phyloP scores from a whole-genome alignment of 2,888 invertebrate species.

The Stenodema calcarata region DNA sequence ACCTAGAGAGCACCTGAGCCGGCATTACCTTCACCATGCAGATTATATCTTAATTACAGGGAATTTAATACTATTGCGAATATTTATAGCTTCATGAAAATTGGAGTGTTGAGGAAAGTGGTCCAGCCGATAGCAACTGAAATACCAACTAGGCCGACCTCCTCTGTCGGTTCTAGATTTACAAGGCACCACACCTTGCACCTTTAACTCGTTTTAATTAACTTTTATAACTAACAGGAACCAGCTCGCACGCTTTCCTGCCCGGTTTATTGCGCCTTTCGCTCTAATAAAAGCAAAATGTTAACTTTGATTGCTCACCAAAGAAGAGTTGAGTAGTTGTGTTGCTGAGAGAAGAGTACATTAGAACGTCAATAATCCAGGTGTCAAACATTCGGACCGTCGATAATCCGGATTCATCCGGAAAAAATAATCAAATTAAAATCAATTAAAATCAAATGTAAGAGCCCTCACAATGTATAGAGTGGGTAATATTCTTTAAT shows the following conservation, averaged over 20 bases:
- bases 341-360: not conserved
- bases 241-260: not conserved
- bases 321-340: not conserved
- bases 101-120: not conserved
- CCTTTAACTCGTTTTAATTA: not conserved
- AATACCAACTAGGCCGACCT: conserved; percentile 11
- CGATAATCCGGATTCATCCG: too few species aligned
- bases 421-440: too few species aligned
- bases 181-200: not conserved
- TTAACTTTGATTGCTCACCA: not conserved
- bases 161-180: not conserved
- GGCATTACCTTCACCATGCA: too few species aligned
- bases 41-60: too few species aligned
- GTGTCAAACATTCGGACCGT: too few species aligned
- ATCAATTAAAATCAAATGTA: too few species aligned
- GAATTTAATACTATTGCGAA: too few species aligned
- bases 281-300: not conserved
- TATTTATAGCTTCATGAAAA: not conserved
- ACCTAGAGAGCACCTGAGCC: too few species aligned
- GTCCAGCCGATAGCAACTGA: conserved; percentile 2
- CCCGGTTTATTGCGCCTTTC: not conserved
- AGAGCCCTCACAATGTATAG: too few species aligned
- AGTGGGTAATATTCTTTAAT: too few species aligned
- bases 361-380: too few species aligned
- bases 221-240: not conserved